Percentiles rank a stretch among this genome's conserved stretches.
Evolutionary conservation across 2,888 invertebrate species (phyloP).

Genomic region (Drosophila atripex): DNA sequence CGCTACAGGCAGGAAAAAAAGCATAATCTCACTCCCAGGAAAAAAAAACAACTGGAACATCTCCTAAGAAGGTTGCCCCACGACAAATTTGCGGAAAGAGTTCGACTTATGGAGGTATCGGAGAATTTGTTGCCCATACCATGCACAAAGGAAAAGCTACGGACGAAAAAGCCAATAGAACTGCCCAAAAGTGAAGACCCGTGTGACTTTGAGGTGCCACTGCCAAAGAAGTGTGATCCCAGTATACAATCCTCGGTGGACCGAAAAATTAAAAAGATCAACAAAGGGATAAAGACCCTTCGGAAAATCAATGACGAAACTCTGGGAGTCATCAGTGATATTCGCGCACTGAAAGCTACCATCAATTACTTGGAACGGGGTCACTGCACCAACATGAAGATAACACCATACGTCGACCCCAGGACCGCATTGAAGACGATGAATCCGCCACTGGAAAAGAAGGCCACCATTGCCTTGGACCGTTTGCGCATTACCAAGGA

Average conservation of each 20-base stretch:
- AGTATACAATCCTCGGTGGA: neutral
- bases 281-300: slow-evolving; percentile 2
- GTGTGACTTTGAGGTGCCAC: neutral
- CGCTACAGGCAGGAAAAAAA: neutral
- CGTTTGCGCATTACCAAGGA: neutral
- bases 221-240: slow-evolving; percentile 1
- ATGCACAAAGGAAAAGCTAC: neutral
- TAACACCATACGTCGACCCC: slow-evolving; percentile 18
- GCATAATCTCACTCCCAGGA: neutral
- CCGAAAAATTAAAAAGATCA: slow-evolving; percentile 15
- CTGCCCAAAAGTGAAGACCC: neutral
- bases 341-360: slow-evolving; percentile 28
- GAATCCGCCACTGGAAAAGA: neutral
- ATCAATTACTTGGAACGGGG: slow-evolving; percentile 6
- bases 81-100: slow-evolving; percentile 13
- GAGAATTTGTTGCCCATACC: slow-evolving; percentile 6
- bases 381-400: neutral
- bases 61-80: slow-evolving; percentile 14
- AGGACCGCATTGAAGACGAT: slow-evolving; percentile 21
- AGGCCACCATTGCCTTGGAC: slow-evolving; percentile 25
- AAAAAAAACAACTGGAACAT: neutral
- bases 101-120: slow-evolving; percentile 51
- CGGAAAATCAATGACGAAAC: slow-evolving; percentile 31
- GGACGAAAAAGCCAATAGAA: neutral
- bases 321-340: slow-evolving; percentile 35